A percentile compares a stretch with the other conserved stretches of the same genome.
Evolutionary conservation across 2,888 invertebrate genomes (phyloP).

Genomic region (Malthinus flaveolus): DNA sequence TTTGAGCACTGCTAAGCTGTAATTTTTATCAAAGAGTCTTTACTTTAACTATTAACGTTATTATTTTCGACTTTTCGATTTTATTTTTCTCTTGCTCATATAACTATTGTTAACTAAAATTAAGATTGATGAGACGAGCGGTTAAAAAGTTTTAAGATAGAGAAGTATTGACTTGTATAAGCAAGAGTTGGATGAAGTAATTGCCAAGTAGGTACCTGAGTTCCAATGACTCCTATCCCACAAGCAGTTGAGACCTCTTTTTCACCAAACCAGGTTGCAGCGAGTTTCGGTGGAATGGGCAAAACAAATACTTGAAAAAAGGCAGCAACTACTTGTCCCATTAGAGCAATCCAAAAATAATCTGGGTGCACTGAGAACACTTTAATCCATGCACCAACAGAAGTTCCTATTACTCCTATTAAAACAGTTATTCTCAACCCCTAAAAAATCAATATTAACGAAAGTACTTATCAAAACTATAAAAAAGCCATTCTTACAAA

Average conservation of each 20-base stretch:
- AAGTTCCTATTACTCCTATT: constrained; percentile 81
- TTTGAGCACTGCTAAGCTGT: too few relatives aligned
- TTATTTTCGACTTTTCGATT: too few relatives aligned
- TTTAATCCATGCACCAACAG: constrained; percentile 86
- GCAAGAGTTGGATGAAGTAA: neutral
- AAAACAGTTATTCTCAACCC: constrained; percentile 80
- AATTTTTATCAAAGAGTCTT: too few relatives aligned
- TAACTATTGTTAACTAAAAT: too few relatives aligned
- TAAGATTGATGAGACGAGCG: too few relatives aligned
- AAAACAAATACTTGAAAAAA: constrained; percentile 90
- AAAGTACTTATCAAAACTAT: neutral
- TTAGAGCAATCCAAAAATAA: constrained; percentile 82
- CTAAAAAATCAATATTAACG: constrained; percentile 56
- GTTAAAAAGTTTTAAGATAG: too few relatives aligned
- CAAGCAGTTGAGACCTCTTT: constrained; percentile 95
- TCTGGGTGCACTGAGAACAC: constrained; percentile 81
- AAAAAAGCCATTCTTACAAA: constrained; percentile 63
- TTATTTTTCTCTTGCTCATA: too few relatives aligned
- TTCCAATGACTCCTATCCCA: constrained; percentile 97
- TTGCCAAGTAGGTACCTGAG: constrained; percentile 83
- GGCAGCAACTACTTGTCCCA: constrained; percentile 84
- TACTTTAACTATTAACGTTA: too few relatives aligned
- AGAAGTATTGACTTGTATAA: constrained; percentile 27
- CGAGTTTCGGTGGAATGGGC: constrained; percentile 86
- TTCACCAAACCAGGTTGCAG: constrained; percentile 96